A percentile compares a stretch with the other conserved stretches of the same genome.
These are phyloP conservation scores for Psylliodes chrysocephalus DNA, from an alignment of 2,888 invertebrate species.

Conservation along the genomic window DNA sequence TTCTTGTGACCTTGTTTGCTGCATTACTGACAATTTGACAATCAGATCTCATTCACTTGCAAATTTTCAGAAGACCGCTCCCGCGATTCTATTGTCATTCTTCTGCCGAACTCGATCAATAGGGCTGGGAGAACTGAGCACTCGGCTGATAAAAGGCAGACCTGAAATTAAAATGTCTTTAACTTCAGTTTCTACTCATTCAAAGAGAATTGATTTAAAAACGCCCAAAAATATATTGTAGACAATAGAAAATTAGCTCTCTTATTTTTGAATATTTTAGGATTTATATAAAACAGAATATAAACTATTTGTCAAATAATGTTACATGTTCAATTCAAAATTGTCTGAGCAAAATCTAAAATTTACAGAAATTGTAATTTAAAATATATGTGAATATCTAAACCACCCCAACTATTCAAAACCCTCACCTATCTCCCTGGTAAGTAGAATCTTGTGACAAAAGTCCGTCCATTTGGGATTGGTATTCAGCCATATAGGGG, in stretches of 20 bases:
- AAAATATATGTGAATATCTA: too few relatives aligned
- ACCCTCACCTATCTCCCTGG: slow-evolving; percentile 65
- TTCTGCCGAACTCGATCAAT: slow-evolving; percentile 67
- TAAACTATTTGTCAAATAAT: too few relatives aligned
- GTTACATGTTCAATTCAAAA: too few relatives aligned
- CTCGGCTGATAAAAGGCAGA: slow-evolving; percentile 69
- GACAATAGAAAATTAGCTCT: too few relatives aligned
- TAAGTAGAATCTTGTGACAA: slow-evolving; percentile 82
- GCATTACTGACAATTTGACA: slow-evolving; percentile 58
- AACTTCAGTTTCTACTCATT: too few relatives aligned
- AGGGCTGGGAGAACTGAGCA: slow-evolving; percentile 74
- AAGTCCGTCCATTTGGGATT: slow-evolving; percentile 94
- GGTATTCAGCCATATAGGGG: slow-evolving; percentile 85
- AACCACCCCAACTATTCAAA: too few relatives aligned
- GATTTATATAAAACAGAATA: too few relatives aligned
- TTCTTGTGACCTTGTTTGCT: slow-evolving; percentile 52
- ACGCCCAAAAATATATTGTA: too few relatives aligned
- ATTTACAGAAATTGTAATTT: too few relatives aligned
- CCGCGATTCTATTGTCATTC: slow-evolving; percentile 58
- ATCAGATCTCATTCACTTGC: slow-evolving; percentile 59
- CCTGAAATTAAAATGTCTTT: slow-evolving; percentile 61
- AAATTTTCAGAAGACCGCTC: slow-evolving; percentile 61
- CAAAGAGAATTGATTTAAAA: too few relatives aligned
- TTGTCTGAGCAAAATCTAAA: too few relatives aligned
- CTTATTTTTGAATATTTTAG: too few relatives aligned